phyloP scores from a whole-genome alignment of 2,888 invertebrate genomes.

The Antheraea yamamai region DNA sequence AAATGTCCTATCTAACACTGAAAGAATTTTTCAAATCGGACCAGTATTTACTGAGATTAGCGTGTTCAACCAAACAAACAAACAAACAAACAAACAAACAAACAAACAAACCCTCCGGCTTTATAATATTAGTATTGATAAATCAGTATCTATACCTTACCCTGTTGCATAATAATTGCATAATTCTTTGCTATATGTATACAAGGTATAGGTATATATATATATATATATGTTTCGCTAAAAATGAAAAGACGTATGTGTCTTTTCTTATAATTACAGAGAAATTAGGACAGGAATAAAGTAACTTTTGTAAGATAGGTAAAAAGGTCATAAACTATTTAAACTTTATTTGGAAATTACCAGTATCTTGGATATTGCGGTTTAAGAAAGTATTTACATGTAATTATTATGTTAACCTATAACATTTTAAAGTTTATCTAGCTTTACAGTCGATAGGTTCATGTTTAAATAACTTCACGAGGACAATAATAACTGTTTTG shows the following conservation, averaged over 20 bases:
- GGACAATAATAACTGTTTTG: conserved; percentile 12
- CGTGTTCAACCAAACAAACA: no score
- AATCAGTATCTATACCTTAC: no score
- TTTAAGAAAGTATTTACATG: neutral
- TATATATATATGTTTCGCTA: neutral
- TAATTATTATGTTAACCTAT: conserved; percentile 6
- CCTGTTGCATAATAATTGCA: neutral
- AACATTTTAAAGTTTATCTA: conserved; percentile 2
- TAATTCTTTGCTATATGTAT: neutral
- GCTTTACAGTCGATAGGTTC: neutral
- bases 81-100: no score
- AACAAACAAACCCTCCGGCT: no score
- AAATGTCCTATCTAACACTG: no score
- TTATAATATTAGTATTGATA: no score
- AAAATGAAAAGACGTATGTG: neutral
- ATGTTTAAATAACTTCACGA: conserved; percentile 4
- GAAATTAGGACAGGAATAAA: neutral
- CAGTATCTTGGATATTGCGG: neutral
- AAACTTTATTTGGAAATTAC: neutral
- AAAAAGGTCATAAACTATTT: neutral
- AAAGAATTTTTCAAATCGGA: no score
- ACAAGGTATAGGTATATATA: neutral
- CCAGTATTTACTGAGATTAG: no score
- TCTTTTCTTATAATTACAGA: neutral
- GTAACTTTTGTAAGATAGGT: neutral